phyloP scores from a whole-genome alignment of 2,888 invertebrate species.

The Drosophila recens region DNA sequence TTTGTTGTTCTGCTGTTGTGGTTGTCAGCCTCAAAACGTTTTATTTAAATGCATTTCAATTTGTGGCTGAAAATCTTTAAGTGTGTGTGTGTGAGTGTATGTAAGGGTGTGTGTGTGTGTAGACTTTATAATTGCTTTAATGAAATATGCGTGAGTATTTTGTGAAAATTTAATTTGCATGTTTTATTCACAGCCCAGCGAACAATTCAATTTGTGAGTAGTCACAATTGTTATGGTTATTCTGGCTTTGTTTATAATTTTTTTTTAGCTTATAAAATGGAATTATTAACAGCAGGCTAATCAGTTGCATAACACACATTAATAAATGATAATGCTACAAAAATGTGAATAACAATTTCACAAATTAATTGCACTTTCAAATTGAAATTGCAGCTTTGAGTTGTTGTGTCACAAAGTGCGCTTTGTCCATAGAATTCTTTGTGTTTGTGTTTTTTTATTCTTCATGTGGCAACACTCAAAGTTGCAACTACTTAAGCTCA shows the following conservation, averaged over 20 bases:
- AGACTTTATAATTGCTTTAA: slow-evolving; percentile 64
- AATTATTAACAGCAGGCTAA: slow-evolving; percentile 50
- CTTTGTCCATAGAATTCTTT: slow-evolving; percentile 59
- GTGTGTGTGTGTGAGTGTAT: slow-evolving; percentile 2
- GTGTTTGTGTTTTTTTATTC: not conserved
- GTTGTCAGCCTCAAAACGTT: slow-evolving; percentile 37
- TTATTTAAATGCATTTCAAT: slow-evolving; percentile 58
- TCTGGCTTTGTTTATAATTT: slow-evolving; percentile 1
- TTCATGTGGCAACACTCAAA: slow-evolving; percentile 22
- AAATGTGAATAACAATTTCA: slow-evolving; percentile 39
- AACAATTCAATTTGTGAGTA: slow-evolving; percentile 29
- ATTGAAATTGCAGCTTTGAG: slow-evolving; percentile 1
- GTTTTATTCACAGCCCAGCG: slow-evolving; percentile 33
- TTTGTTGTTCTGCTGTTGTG: slow-evolving; percentile 30
- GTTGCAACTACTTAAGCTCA: slow-evolving; percentile 71
- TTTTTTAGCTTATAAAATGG: slow-evolving; percentile 27
- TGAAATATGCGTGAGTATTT: slow-evolving; percentile 36
- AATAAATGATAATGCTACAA: slow-evolving; percentile 21
- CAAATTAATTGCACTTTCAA: slow-evolving; percentile 29
- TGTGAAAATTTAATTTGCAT: slow-evolving; percentile 65
- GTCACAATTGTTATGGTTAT: slow-evolving; percentile 2
- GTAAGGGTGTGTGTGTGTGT: slow-evolving; percentile 6
- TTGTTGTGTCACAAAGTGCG: slow-evolving; percentile 26
- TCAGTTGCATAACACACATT: slow-evolving; percentile 40
- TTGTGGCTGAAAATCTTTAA: slow-evolving; percentile 39